A percentile compares a stretch with the other conserved stretches of the same genome.
phyloP scores from a whole-genome alignment of 2,113 vertebrate genomes.

The Anthoscopus minutus region DNA sequence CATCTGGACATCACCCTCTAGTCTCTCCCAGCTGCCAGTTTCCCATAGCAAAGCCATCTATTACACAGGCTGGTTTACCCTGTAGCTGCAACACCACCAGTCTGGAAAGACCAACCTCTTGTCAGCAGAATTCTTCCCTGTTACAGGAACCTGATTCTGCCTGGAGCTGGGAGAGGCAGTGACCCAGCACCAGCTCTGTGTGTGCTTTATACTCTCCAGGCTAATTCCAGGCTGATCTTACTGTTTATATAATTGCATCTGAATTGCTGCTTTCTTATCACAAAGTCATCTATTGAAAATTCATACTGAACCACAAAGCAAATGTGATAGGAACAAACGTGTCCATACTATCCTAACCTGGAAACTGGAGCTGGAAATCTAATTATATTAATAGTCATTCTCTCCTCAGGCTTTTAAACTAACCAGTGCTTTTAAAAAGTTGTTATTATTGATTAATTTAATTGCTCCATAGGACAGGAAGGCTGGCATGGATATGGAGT shows the following conservation, averaged over 20 bases:
- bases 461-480: background rate
- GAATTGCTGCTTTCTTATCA: slow-evolving; percentile 73
- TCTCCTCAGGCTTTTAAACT: slow-evolving; percentile 60
- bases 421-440: slow-evolving; percentile 19
- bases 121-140: slow-evolving; percentile 42
- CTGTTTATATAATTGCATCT: slow-evolving; percentile 74
- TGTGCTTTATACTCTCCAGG: slow-evolving; percentile 71
- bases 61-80: background rate
- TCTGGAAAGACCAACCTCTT: slow-evolving; percentile 45
- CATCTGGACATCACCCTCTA: background rate
- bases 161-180: slow-evolving; percentile 48
- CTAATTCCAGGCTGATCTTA: slow-evolving; percentile 72
- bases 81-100: background rate
- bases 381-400: slow-evolving; percentile 63
- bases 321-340: slow-evolving; percentile 65
- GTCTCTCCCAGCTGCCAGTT: background rate
- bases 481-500: background rate
- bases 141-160: slow-evolving; percentile 55
- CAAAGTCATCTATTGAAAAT: slow-evolving; percentile 74
- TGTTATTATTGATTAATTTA: slow-evolving; percentile 13
- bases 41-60: background rate
- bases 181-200: slow-evolving; percentile 41
- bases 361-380: slow-evolving; percentile 62
- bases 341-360: slow-evolving; percentile 59
- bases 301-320: slow-evolving; percentile 70